Base-by-base conservation (phyloP, 1,140 invertebrate genomes). In the Atopsyche davidsoni region DNA sequence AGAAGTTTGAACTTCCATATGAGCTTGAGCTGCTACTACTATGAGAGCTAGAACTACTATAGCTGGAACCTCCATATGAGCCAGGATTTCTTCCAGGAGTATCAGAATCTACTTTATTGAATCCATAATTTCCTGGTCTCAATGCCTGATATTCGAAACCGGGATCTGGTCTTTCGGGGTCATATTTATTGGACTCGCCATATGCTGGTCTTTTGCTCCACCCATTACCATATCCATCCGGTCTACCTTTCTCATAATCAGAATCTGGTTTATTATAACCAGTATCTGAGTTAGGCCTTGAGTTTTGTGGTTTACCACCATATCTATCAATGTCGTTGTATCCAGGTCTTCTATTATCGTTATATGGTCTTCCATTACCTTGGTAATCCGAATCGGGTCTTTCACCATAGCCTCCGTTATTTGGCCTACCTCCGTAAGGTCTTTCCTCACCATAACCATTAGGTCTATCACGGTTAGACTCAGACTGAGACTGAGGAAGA, bases 231-330 rank as follows among this genome's bases (percentile, higher is more conserved):
- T 22, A 32, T 6, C 36, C 38, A 46, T 24, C 38, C 1, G 40
- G 46, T 34, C 43, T 55, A 40, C 47, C 24, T 36, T 42, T 42
- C 35, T 55, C 40, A 19, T 45, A 55, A 17, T 45, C 32, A 35
- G 13, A 40, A 41, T 31, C 21, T 1, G 49, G 49, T 39, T 36
- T 40, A 41, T 46, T 21, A 32, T 21, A 25, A 18, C 31, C 32
- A 38, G 6, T n/a, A n/a, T 28, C 24, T 7, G 24, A 28, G n/a
- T 6, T 6, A 28, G 6, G 6, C 24, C n/a, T n/a, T n/a, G n/a
- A n/a, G n/a, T n/a, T n/a, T n/a, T n/a, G n/a, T n/a, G n/a, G n/a
- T n/a, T 28, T 6, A 28, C 6, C 6, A 28, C 41, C 48, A 51
- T 51, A 44, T 28, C 41, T 45, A 13, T 45, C 34, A n/a, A 51